Percentiles rank a stretch among this genome's conserved stretches.
phyloP scores from a whole-genome alignment of 2,797 vertebrate genomes.

The Lophius americanus region DNA sequence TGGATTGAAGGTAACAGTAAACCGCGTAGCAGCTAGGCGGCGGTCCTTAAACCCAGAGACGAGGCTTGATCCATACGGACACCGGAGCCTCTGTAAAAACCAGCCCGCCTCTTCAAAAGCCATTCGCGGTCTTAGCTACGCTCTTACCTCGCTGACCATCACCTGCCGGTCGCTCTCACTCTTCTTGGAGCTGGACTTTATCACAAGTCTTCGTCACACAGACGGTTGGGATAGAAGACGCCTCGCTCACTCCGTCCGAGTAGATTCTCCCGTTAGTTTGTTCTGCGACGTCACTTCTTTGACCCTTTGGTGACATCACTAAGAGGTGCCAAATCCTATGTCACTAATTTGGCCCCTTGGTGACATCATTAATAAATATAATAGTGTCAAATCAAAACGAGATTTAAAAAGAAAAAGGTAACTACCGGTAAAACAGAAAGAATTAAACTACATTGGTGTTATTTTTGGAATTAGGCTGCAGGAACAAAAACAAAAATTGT shows the following conservation, averaged over 20 bases:
- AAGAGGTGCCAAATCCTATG: no score
- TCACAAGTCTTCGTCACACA: constrained; percentile 46
- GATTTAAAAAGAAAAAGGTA: no score
- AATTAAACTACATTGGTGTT: no score
- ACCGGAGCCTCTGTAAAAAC: background rate
- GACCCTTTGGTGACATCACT: constrained; percentile 15
- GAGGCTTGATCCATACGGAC: constrained; percentile 54
- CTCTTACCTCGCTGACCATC: constrained; percentile 90
- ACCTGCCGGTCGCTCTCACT: constrained; percentile 96
- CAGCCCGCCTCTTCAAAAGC: constrained; percentile 18
- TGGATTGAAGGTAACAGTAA: no score
- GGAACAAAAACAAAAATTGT: no score
- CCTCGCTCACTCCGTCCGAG: background rate
- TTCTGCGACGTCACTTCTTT: constrained; percentile 60
- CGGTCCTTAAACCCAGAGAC: no score
- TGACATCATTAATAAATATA: no score
- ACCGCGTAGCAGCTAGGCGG: no score
- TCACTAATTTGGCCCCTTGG: no score
- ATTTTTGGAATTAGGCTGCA: no score
- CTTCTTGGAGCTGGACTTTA: constrained; percentile 81
- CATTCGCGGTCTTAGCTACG: background rate
- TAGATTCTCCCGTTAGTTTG: constrained; percentile 54
- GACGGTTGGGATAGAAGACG: constrained; percentile 6
- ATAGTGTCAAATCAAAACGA: background rate
- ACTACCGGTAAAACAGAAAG: constrained; percentile 37